Base-by-base conservation (phyloP, 1,140 invertebrate genomes). In the Ridgeia piscesae region DNA sequence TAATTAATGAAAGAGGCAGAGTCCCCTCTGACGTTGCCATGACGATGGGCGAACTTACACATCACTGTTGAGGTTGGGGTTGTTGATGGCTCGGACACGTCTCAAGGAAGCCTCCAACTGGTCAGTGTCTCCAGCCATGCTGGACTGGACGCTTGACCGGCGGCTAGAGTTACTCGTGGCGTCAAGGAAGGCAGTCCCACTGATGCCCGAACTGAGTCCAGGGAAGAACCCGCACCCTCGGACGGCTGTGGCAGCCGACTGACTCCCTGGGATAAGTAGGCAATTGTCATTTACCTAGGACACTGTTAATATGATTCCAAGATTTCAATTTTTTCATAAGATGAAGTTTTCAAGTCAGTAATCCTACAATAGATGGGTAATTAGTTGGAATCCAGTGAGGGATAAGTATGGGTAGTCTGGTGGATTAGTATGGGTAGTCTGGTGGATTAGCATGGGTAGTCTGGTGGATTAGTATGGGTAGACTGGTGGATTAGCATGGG, bases 201-300 rank as follows among this genome's bases (percentile, higher is more conserved):
- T 95, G 42, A 95, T 95, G 6, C 94, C 94, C n/a, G 94, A 93
- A 94, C 95, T 95, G 27, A 95, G 93, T 27, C 95, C 95, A 42
- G 89, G 35, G 89, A 21, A 90, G 89, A 34, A 90, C 17, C 21
- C 89, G n/a, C 17, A 21, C 33, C n/a, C 89, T 90, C 58, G 58
- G 17, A 14, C 11, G 58, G 27, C 58, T 77, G 58, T 31, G 11
- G 17, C 58, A 9, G 17, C 27, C 2, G 58, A 77, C 0, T 77
- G 58, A 77, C 58, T 77, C 58, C 58, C 58, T 77, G 58, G 58
- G 58, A 21, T 21, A 77, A 77, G 4, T 77, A 77, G 6, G 11
- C 58, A 31, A 31, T 77, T 77, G 11, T 77, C 4, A 77, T 21
- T 0, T 21, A 77, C 58, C 11, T 42, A 77, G 2, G 14, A 77